Evolutionary conservation across 2,113 vertebrate genomes (phyloP).

Genomic region (Morone saxatilis): DNA sequence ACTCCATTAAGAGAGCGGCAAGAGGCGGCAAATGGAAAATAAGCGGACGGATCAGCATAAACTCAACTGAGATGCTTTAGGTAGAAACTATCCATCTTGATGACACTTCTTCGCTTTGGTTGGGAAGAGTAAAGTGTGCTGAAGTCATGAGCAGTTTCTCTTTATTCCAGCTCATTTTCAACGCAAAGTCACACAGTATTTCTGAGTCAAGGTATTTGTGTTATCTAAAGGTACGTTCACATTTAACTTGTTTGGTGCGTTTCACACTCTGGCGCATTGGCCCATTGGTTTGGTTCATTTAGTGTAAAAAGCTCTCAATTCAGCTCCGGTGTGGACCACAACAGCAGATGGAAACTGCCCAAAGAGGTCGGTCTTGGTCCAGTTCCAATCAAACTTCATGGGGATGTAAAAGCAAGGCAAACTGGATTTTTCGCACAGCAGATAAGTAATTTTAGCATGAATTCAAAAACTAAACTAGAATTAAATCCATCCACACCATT

Average conservation of each 20-base stretch:
- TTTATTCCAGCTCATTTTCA: neutral
- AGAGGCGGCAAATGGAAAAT: neutral
- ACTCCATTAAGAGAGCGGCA: constrained; percentile 5
- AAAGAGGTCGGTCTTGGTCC: neutral
- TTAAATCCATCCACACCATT: neutral
- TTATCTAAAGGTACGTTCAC: neutral
- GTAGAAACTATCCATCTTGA: neutral
- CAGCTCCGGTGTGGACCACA: neutral
- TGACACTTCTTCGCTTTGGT: neutral
- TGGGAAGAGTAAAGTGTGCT: neutral
- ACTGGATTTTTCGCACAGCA: neutral
- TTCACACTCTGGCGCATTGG: neutral
- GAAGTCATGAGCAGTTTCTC: neutral
- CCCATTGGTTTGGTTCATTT: neutral
- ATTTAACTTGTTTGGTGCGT: neutral
- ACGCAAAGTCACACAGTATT: neutral
- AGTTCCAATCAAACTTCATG: neutral
- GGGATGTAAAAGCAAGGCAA: neutral
- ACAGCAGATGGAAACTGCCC: neutral
- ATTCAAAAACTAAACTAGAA: neutral
- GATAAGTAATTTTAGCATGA: neutral
- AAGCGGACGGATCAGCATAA: constrained; percentile 18
- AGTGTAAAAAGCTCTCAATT: neutral
- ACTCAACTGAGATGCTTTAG: constrained; percentile 1
- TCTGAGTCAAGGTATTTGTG: neutral